Conservation (phyloP, 2,797 vertebrate genomes). For the Lacerta bilineata region DNA sequence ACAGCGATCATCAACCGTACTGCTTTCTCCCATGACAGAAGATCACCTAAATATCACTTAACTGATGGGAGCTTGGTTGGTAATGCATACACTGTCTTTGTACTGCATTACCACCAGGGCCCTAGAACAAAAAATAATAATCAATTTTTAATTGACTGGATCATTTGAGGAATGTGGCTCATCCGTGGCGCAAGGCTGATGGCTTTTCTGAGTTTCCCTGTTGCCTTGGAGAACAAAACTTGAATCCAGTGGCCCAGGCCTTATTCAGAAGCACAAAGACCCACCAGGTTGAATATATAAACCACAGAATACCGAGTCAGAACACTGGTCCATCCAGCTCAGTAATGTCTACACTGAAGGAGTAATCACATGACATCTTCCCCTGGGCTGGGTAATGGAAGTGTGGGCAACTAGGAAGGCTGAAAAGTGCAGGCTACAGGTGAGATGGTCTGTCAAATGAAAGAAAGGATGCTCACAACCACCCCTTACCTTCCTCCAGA, state of each 20-base stretch:
- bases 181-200: slow-evolving; percentile 62
- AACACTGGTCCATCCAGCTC: background rate
- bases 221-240: slow-evolving; percentile 69
- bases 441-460: too few species aligned
- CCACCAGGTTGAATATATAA: background rate
- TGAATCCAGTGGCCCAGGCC: slow-evolving; percentile 55
- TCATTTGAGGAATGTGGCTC: slow-evolving; percentile 75
- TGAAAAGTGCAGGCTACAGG: too few species aligned
- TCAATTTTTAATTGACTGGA: slow-evolving; percentile 86
- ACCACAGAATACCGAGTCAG: too few species aligned
- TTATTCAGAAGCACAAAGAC: slow-evolving; percentile 33
- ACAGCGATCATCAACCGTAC: slow-evolving; percentile 80
- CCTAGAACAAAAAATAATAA: slow-evolving; percentile 79
- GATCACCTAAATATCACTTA: slow-evolving; percentile 85
- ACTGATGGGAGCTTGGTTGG: slow-evolving; percentile 76
- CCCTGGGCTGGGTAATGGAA: too few species aligned
- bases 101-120: slow-evolving; percentile 77
- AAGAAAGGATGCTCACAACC: too few species aligned
- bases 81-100: slow-evolving; percentile 77
- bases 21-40: slow-evolving; percentile 81
- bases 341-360: background rate
- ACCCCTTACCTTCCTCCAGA: too few species aligned
- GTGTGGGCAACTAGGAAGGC: too few species aligned
- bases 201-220: slow-evolving; percentile 64
- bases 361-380: too few species aligned